A percentile compares a stretch with the other conserved stretches of the same genome.
Conservation (phyloP, 2,888 invertebrate genomes). For the Tribolium freemani region DNA sequence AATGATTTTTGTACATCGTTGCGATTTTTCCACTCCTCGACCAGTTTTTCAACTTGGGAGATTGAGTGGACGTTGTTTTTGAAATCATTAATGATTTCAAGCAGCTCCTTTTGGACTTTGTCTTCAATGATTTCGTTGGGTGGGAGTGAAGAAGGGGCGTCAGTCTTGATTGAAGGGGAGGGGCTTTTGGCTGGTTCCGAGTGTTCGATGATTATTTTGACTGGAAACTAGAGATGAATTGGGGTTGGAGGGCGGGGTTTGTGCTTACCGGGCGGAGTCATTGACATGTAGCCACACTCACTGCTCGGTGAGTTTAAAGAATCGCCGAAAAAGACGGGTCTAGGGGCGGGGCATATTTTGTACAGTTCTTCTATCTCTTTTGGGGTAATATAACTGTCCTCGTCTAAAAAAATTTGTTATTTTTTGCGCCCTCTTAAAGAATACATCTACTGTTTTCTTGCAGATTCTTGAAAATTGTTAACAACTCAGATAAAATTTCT, state of each 20-base stretch:
- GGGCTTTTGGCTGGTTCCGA: conserved; percentile 30
- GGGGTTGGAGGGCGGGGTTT: not conserved
- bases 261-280: conserved; percentile 63
- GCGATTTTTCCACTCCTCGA: conserved; percentile 88
- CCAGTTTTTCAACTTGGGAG: conserved; percentile 86
- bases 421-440: too few species aligned
- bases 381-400: conserved; percentile 61
- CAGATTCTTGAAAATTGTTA: too few species aligned
- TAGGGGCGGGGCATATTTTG: conserved; percentile 64
- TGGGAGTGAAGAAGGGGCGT: conserved; percentile 47
- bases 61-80: conserved; percentile 91
- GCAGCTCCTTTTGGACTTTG: conserved; percentile 82
- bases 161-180: conserved; percentile 49
- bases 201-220: not conserved
- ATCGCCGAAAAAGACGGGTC: conserved; percentile 56
- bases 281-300: conserved; percentile 54
- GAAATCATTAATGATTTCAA: conserved; percentile 90
- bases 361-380: conserved; percentile 61
- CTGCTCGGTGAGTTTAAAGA: conserved; percentile 30
- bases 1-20: conserved; percentile 90
- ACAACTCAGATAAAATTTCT: too few species aligned
- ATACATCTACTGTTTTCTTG: too few species aligned
- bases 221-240: not conserved
- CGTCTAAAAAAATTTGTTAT: conserved; percentile 48
- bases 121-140: conserved; percentile 59